A percentile compares a stretch with the other conserved stretches of the same genome.
phyloP scores from a whole-genome alignment of 2,113 vertebrate species.

The Natator depressus region DNA sequence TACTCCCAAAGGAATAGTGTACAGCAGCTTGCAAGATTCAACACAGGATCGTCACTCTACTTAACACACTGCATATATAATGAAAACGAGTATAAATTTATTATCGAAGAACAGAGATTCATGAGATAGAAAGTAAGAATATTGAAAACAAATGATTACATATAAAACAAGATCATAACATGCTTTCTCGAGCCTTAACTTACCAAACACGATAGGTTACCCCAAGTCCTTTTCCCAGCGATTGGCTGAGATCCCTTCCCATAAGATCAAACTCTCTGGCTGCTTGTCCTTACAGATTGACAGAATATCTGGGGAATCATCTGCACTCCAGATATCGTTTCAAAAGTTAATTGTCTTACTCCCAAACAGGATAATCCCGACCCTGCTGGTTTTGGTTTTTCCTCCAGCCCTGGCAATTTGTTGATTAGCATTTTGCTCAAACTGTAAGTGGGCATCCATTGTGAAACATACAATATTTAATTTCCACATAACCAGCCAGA shows the following conservation, averaged over 20 bases:
- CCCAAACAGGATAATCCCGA: not conserved
- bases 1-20: not conserved
- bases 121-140: not conserved
- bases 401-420: not conserved
- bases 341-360: not conserved
- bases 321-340: not conserved
- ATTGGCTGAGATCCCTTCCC: not conserved
- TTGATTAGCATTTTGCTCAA: not conserved
- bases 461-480: not conserved
- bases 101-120: not conserved
- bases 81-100: not conserved
- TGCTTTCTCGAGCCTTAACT: not conserved
- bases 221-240: not conserved
- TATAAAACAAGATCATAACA: not conserved
- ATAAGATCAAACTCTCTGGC: not conserved
- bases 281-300: not conserved
- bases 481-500: not conserved
- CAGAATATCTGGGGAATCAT: not conserved
- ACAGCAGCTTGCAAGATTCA: not conserved
- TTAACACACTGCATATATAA: not conserved
- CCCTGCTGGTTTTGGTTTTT: not conserved
- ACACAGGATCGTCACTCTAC: not conserved
- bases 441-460: not conserved
- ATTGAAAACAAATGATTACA: not conserved
- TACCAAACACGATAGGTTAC: not conserved